Percentiles rank a stretch among this genome's conserved stretches.
Conservation (phyloP, 2,113 vertebrate species). For the Ceyx margarethae region DNA sequence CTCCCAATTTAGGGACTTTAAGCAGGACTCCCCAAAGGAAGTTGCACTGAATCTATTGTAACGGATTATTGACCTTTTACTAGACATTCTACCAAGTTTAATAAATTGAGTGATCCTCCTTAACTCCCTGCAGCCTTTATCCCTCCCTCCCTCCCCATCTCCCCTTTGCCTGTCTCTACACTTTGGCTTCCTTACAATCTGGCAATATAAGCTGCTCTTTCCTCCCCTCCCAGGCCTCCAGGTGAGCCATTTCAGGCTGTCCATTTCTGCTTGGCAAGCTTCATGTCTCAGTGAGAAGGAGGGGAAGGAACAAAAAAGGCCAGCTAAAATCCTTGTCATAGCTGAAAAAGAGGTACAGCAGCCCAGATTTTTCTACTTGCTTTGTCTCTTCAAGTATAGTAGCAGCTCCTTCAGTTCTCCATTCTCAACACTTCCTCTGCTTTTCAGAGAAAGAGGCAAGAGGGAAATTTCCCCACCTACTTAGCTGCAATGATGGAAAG, state of each 20-base stretch:
- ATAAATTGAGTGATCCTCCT: neutral
- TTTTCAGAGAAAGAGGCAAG: neutral
- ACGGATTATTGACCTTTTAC: neutral
- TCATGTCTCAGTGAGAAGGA: neutral
- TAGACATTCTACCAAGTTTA: neutral
- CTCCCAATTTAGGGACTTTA: neutral
- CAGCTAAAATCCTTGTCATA: neutral
- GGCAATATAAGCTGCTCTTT: neutral
- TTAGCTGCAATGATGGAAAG: neutral
- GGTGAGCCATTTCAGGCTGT: neutral
- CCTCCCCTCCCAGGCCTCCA: neutral
- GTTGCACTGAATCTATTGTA: neutral
- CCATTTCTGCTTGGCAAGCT: neutral
- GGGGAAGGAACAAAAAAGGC: neutral
- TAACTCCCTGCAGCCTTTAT: neutral
- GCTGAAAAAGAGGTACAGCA: neutral
- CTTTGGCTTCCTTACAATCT: neutral
- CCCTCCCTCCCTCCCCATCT: neutral
- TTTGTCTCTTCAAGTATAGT: neutral
- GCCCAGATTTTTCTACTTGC: neutral
- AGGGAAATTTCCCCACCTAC: neutral
- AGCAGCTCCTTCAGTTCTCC: neutral
- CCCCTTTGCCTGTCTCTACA: slow-evolving; percentile 1
- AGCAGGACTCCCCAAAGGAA: neutral
- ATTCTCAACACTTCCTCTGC: neutral